Evolutionary conservation across 2,888 invertebrate genomes (phyloP).

Genomic region (Anoplius nigerrimus): DNA sequence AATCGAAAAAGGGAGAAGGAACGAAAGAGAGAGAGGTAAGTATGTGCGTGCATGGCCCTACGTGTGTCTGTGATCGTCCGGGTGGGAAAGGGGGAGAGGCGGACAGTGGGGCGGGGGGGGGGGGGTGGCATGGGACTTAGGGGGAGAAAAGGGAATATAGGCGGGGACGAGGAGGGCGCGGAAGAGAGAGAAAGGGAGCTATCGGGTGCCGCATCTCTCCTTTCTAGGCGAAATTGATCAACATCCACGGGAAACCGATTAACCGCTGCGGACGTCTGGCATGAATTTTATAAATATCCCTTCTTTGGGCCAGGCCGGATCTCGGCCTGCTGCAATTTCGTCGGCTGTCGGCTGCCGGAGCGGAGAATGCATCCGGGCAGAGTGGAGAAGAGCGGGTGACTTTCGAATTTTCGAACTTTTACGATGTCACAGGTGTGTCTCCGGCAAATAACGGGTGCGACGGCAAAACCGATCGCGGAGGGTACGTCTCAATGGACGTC

Average conservation of each 20-base stretch:
- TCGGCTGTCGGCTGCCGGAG: too few relatives aligned
- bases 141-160: slow-evolving; percentile 4
- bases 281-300: slow-evolving; percentile 59
- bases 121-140: too few relatives aligned
- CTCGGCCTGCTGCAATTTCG: too few relatives aligned
- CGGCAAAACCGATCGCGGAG: too few relatives aligned
- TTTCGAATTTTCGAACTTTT: too few relatives aligned
- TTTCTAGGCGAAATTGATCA: slow-evolving; percentile 59
- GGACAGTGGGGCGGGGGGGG: slow-evolving; percentile 23
- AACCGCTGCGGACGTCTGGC: slow-evolving; percentile 51
- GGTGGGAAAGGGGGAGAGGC: slow-evolving; percentile 1
- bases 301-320: slow-evolving; percentile 20
- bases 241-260: slow-evolving; percentile 61
- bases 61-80: slow-evolving; percentile 7
- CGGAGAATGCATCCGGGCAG: too few relatives aligned
- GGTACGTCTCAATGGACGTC: too few relatives aligned
- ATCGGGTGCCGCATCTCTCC: slow-evolving; percentile 16
- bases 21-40: neutral
- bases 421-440: too few relatives aligned
- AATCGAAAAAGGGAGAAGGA: slow-evolving; percentile 13
- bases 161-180: slow-evolving; percentile 39
- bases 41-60: neutral
- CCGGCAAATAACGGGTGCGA: too few relatives aligned
- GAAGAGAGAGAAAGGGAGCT: slow-evolving; percentile 11
- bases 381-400: too few relatives aligned